A percentile compares a stretch with the other conserved stretches of the same genome.
These are phyloP conservation scores for Adineta ricciae DNA, from an alignment of 2,888 invertebrate genomes.

Conservation along the genomic window DNA sequence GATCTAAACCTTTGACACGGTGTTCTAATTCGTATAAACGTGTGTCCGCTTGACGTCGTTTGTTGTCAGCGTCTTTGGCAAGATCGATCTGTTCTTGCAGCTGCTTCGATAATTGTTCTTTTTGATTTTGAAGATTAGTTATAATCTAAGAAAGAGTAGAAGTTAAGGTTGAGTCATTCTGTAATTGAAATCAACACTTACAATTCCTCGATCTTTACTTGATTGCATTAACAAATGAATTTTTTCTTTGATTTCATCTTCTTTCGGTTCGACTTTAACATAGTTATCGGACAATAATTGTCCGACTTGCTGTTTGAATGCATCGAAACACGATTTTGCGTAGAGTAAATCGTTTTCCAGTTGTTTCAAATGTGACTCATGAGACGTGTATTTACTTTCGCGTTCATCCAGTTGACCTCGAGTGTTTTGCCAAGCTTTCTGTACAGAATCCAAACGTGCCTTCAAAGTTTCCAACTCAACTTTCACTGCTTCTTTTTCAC, in stretches of 20 bases:
- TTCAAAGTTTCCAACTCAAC: slow-evolving; percentile 28
- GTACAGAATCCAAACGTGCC: slow-evolving; percentile 23
- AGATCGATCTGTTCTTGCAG: slow-evolving; percentile 60
- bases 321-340: slow-evolving; percentile 22
- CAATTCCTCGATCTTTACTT: slow-evolving; percentile 31
- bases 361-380: slow-evolving; percentile 29
- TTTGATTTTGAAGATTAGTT: slow-evolving; percentile 60
- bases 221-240: slow-evolving; percentile 32
- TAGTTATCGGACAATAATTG: slow-evolving; percentile 30
- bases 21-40: slow-evolving; percentile 66
- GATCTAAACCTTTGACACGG: slow-evolving; percentile 67
- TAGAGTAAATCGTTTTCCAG: slow-evolving; percentile 28
- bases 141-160: slow-evolving; percentile 37
- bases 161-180: too few relatives aligned
- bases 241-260: slow-evolving; percentile 34
- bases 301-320: slow-evolving; percentile 33
- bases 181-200: neutral
- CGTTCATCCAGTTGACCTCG: slow-evolving; percentile 27
- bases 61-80: slow-evolving; percentile 60
- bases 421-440: slow-evolving; percentile 32
- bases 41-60: slow-evolving; percentile 63
- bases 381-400: slow-evolving; percentile 21
- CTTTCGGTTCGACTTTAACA: slow-evolving; percentile 34
- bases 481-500: slow-evolving; percentile 11
- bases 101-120: slow-evolving; percentile 64